Conservation (phyloP, 2,113 vertebrate species). For the Kryptolebias marmoratus region DNA sequence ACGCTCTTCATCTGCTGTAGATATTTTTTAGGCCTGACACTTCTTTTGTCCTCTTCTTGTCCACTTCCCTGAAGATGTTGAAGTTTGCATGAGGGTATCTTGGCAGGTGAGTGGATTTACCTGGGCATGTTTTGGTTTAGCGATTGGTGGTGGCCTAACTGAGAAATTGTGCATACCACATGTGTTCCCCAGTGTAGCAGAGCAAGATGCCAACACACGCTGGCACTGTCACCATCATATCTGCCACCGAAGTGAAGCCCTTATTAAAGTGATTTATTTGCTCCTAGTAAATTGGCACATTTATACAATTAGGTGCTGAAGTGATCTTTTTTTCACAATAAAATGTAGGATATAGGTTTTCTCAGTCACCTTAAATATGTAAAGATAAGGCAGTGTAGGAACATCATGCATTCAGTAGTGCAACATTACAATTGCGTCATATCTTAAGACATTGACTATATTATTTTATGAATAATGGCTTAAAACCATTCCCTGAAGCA, state of each 20-base stretch:
- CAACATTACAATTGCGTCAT: constrained; percentile 13
- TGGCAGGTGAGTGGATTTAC: constrained; percentile 63
- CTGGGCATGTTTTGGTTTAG: constrained; percentile 53
- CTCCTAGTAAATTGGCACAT: constrained; percentile 31
- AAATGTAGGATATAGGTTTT: constrained; percentile 24
- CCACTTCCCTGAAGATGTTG: not conserved
- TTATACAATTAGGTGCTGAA: constrained; percentile 47
- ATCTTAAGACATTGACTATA: constrained; percentile 37
- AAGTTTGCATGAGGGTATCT: constrained; percentile 57
- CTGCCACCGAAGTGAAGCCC: constrained; percentile 40
- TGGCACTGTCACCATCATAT: constrained; percentile 67
- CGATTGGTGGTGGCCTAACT: constrained; percentile 35
- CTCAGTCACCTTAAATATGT: constrained; percentile 20
- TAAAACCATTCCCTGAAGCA: constrained; percentile 40
- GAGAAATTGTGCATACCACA: constrained; percentile 56
- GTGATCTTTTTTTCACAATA: constrained; percentile 30
- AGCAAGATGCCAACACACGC: constrained; percentile 60
- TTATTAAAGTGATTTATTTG: constrained; percentile 38
- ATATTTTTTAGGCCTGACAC: constrained; percentile 12
- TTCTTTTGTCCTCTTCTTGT: constrained; percentile 23
- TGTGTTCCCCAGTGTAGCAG: constrained; percentile 44
- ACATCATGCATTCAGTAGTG: constrained; percentile 8
- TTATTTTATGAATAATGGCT: constrained; percentile 44
- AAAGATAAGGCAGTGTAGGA: constrained; percentile 3
- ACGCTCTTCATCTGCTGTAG: too few relatives aligned